Conservation (phyloP, 2,888 invertebrate species). For the Pseudococcus longispinus region DNA sequence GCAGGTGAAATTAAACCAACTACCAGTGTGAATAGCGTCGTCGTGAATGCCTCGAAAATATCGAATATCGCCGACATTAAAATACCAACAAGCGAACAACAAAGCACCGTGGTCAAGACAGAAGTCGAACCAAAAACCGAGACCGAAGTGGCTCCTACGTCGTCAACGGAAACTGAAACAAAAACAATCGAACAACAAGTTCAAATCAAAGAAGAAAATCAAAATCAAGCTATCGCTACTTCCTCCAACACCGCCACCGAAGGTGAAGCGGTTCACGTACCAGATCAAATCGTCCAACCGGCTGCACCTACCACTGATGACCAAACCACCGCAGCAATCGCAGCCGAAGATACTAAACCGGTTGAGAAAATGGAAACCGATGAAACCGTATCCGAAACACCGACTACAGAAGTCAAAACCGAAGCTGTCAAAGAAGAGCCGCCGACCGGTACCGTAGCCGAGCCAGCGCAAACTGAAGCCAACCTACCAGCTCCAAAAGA, state of each 20-base stretch:
- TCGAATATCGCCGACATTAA: slow-evolving; percentile 33
- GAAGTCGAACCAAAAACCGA: no score
- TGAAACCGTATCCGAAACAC: neutral
- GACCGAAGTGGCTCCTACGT: neutral
- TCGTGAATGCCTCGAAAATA: neutral
- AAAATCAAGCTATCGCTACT: neutral
- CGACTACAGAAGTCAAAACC: neutral
- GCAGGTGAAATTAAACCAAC: neutral
- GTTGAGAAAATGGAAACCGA: neutral
- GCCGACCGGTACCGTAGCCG: neutral
- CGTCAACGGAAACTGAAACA: neutral
- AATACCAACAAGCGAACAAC: neutral
- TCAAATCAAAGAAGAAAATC: slow-evolving; percentile 8
- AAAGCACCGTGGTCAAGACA: neutral
- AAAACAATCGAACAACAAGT: neutral
- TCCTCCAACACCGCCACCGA: neutral
- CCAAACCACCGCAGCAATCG: neutral
- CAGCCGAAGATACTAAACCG: neutral
- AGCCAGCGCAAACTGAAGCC: neutral
- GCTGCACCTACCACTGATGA: neutral
- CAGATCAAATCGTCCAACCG: neutral
- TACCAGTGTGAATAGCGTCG: neutral
- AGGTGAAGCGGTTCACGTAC: neutral
- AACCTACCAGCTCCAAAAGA: neutral
- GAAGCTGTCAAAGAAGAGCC: neutral